Evolutionary conservation across 2,113 vertebrate genomes (phyloP).

Genomic region (Azemiops feae): DNA sequence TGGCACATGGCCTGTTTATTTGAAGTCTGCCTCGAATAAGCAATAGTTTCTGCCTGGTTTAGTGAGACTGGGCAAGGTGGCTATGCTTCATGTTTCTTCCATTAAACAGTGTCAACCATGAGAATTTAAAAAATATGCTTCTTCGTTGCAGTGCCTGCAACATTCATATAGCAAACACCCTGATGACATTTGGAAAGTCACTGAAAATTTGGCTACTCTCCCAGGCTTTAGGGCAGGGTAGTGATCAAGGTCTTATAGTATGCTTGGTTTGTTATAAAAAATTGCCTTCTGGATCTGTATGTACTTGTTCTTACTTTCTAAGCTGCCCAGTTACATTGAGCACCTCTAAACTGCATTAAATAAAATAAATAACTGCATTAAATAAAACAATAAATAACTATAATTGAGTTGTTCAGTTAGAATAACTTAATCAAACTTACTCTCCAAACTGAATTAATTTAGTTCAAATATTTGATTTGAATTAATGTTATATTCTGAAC

Average conservation of each 20-base stretch:
- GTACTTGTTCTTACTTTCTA: not conserved
- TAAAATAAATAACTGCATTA: not conserved
- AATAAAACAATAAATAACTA: not conserved
- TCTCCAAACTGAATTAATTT: not conserved
- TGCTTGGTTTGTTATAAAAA: not conserved
- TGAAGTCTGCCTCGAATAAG: not conserved
- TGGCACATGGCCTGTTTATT: not conserved
- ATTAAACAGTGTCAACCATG: not conserved
- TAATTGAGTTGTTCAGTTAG: not conserved
- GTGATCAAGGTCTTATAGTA: not conserved
- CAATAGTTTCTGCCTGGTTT: not conserved
- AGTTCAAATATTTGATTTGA: not conserved
- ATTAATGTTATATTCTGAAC: not conserved
- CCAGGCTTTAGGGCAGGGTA: not conserved
- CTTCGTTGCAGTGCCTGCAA: not conserved
- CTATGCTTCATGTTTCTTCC: not conserved
- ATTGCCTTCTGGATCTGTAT: not conserved
- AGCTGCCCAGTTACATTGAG: not conserved
- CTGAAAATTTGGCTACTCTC: not conserved
- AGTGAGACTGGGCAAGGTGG: not conserved
- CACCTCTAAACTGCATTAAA: not conserved
- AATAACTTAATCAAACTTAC: not conserved
- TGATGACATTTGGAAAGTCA: not conserved
- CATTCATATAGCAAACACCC: not conserved
- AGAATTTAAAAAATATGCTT: not conserved